Evolutionary conservation across 2,797 vertebrate species (phyloP).

Genomic region (Phaenicophaeus curvirostris): DNA sequence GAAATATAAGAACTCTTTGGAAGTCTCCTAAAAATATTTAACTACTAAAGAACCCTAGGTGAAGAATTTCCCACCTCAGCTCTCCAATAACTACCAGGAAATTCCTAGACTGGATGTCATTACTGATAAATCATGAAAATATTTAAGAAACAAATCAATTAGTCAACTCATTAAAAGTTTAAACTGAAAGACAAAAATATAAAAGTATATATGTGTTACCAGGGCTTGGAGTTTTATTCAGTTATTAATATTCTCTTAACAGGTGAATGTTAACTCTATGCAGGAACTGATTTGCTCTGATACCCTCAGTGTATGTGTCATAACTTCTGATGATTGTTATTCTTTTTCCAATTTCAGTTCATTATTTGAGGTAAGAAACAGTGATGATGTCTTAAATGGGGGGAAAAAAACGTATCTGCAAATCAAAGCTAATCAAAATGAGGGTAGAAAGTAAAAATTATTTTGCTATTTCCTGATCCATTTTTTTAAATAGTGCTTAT

Average conservation of each 20-base stretch:
- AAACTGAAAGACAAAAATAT: background rate
- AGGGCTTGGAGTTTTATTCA: background rate
- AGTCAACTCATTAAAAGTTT: background rate
- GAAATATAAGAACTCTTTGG: background rate
- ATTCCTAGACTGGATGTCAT: background rate
- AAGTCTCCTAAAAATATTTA: background rate
- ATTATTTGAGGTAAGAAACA: background rate
- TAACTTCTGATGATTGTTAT: background rate
- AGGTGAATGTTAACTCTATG: background rate
- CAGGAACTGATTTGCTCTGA: background rate
- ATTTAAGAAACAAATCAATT: background rate
- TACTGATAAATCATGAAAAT: background rate
- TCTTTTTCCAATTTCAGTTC: background rate
- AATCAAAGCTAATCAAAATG: background rate
- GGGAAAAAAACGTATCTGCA: background rate
- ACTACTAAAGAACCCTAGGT: background rate
- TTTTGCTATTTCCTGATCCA: background rate
- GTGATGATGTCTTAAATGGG: background rate
- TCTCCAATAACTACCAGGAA: background rate
- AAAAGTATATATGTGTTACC: background rate
- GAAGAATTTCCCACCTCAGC: background rate
- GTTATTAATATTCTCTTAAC: background rate
- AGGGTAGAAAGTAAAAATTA: background rate
- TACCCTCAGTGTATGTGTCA: background rate
- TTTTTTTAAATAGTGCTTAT: background rate